Base-by-base conservation (phyloP, 2,888 invertebrate species). In the Halocaridina rubra region DNA sequence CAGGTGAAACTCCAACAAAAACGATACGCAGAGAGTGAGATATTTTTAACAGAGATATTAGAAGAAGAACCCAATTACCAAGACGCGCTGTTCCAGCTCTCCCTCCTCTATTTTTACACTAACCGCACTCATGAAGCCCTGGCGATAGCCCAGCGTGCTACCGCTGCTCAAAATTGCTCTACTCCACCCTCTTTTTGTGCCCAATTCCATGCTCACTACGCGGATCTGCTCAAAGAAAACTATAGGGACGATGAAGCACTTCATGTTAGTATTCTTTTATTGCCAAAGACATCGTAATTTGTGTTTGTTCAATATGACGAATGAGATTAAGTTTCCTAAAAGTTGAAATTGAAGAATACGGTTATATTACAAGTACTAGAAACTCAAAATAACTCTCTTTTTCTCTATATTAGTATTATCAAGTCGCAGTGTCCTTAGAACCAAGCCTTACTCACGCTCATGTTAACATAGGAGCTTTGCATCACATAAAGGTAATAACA, bases 401-500 rank as follows among this genome's bases (percentile, higher is more conserved):
- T 27, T 53, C 32, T 13, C 53, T 61, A 8, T 57, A 30, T 4
- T 57, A 86, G 86, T 81, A 78, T 53, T 86, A 86, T 64, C 67
- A 39, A 39, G 33, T 61, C 3, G 86, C 86, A 7, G 59, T 86
- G 46, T 61, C 59, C 76, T 59, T 81, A 19, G 81, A 85, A 10
- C 57, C 77, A 4, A 76, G 77, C 5, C 53, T 86, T 8, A 74
- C 77, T 30, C 78, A 86, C 32, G 81, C 86, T 0, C 81, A 86
- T 30, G 46, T 88, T 64, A 88, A 86, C 80, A 72, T 88, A 5
- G 87, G 87, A 27, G 85, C 86, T 16, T 61, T 86, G 10, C 79
- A 86, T 67, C 87, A 88, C 39, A 46, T 84, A 5, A 80, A 88
- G 88, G 86, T 86, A 4, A 81, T n/a, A n/a, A n/a, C n/a, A n/a